Conservation (phyloP, 2,113 vertebrate species). For the Mixornis gularis region DNA sequence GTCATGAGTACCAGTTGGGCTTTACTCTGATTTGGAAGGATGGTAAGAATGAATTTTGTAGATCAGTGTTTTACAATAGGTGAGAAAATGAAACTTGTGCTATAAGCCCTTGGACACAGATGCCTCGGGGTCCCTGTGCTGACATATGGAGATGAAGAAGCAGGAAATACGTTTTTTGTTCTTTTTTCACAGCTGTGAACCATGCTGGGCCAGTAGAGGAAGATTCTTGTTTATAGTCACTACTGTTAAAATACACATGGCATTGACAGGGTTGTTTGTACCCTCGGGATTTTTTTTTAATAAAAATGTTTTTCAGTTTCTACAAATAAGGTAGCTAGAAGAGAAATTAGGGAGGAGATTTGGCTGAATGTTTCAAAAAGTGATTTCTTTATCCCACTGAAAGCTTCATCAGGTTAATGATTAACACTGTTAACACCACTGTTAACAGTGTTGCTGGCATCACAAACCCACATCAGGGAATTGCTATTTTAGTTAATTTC, state of each 20-base stretch:
- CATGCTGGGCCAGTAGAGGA: not conserved
- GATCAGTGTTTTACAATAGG: not conserved
- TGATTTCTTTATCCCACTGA: not conserved
- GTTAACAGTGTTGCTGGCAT: not conserved
- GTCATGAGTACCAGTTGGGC: slow-evolving; percentile 87
- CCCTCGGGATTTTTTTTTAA: not conserved
- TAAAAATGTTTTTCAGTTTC: not conserved
- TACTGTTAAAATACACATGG: not conserved
- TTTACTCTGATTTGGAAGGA: slow-evolving; percentile 98
- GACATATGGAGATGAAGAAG: accelerated
- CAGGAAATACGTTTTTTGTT: not conserved
- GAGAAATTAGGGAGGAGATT: not conserved
- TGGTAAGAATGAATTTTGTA: slow-evolving; percentile 71
- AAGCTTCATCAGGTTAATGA: not conserved
- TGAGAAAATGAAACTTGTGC: not conserved
- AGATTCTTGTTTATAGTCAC: not conserved
- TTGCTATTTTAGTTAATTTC: not conserved
- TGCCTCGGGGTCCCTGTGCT: not conserved
- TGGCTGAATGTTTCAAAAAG: not conserved
- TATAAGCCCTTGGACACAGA: not conserved
- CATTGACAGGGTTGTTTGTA: not conserved
- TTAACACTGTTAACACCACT: too few relatives aligned
- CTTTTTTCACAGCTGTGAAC: not conserved
- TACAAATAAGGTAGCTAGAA: not conserved
- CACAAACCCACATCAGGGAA: not conserved